Percentiles rank a stretch among this genome's conserved stretches.
These are phyloP conservation scores for Leucoma salicis DNA, from an alignment of 2,888 invertebrate genomes.

Conservation along the genomic window DNA sequence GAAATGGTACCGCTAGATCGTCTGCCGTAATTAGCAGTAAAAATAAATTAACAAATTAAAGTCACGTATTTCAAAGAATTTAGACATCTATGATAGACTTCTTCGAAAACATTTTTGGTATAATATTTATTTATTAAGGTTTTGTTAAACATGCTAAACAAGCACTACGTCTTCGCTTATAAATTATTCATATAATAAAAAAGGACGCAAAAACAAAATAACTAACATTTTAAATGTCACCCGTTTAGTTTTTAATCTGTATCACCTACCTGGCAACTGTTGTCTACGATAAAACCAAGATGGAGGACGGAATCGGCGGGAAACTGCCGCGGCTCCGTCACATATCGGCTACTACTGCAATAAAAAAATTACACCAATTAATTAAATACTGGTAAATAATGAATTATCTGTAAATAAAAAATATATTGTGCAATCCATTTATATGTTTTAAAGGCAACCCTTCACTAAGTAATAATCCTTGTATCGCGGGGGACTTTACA, in stretches of 20 bases:
- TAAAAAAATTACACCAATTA: slow-evolving; percentile 36
- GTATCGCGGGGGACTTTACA: too few species aligned
- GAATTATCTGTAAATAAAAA: too few species aligned
- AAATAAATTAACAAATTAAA: neutral
- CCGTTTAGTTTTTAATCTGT: neutral
- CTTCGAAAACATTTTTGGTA: neutral
- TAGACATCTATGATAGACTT: neutral
- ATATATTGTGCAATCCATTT: too few species aligned
- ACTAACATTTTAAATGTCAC: neutral
- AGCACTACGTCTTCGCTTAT: neutral
- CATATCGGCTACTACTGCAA: slow-evolving; percentile 70
- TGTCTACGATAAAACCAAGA: slow-evolving; percentile 51
- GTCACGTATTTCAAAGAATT: neutral
- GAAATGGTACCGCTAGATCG: too few species aligned
- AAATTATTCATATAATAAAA: neutral
- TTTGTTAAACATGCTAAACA: neutral
- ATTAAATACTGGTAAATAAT: too few species aligned
- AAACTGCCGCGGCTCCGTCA: slow-evolving; percentile 50
- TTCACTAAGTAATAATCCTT: too few species aligned
- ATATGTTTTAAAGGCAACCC: too few species aligned
- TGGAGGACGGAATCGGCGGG: slow-evolving; percentile 51
- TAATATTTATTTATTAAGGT: neutral
- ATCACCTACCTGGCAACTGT: slow-evolving; percentile 45
- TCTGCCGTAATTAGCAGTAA: too few species aligned
- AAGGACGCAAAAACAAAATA: neutral